Base-by-base conservation (phyloP, 2,113 vertebrate genomes). In the Mungos mungo region DNA sequence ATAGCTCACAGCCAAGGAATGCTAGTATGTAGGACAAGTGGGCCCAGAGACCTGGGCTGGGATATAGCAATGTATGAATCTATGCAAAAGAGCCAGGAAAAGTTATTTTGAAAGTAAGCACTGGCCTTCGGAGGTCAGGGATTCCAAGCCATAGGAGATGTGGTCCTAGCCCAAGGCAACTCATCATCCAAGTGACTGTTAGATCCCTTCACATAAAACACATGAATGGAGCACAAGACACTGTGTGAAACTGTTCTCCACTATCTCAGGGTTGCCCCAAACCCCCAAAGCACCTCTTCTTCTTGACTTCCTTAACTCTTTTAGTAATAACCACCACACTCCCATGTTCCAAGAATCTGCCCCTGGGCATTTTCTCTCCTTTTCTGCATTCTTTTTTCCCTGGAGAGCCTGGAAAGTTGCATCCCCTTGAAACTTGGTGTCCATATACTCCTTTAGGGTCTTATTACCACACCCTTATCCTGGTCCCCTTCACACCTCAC, bases 391-490 rank as follows among this genome's bases (percentile, higher is more conserved):
- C 10, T 18, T 45, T 72, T 11, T 2, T 76, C 31, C 47, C 41
- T 33, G 19, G n/a, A 21, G 25, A 71, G 11, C 82, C 45, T 8
- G 11, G 1, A 3, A 25, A 54, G 35, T 69, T 33, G 8, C 35
- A 38, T 60, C 27, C 13, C 6, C 16, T 27, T 33, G 82, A 41
- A 41, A 33, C 41, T 2, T 52, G 16, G 66, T 6, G 3, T 19
- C 65, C 9, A 19, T 41, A 25, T 1, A 38, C 23, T 85, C 65
- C 19, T 65, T 25, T 25, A 68, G 72, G 11, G 57, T 74, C 38
- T 63, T 11, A 3, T n/a, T 41, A 84, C 16, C 8, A 63, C 11
- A n/a, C 12, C 11, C 31, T 1, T 0, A 33, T 74, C 9, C n/a
- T 38, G n/a, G 14, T 47, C 21, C 18, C 18, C 54, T 18, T 81